Percentiles rank a stretch among this genome's conserved stretches.
Evolutionary conservation across 2,888 invertebrate species (phyloP).

Genomic region (Meghimatium bilineatum): DNA sequence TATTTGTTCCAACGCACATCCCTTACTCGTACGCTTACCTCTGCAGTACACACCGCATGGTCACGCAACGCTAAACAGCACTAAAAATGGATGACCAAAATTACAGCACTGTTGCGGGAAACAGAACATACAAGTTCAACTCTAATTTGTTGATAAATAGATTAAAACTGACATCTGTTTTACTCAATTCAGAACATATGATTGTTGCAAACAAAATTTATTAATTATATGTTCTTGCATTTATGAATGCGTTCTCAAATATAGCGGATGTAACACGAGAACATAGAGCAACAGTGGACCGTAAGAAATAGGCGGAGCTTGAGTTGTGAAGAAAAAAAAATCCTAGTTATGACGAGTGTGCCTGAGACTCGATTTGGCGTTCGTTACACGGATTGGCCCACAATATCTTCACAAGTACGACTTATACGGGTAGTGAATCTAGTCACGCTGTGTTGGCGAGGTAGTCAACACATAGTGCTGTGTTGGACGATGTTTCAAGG

Average conservation of each 20-base stretch:
- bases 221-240: not conserved
- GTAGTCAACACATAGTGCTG: not conserved
- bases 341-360: slow-evolving; percentile 37
- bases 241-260: not conserved
- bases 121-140: slow-evolving; percentile 7
- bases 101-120: not conserved
- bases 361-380: slow-evolving; percentile 20
- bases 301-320: slow-evolving; percentile 29
- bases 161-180: not conserved
- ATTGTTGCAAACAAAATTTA: not conserved
- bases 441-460: not conserved
- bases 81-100: slow-evolving; percentile 5
- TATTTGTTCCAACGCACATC: not conserved
- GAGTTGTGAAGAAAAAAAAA: not conserved
- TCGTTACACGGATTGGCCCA: not conserved
- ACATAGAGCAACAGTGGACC: not conserved
- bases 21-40: too few relatives aligned
- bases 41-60: not conserved
- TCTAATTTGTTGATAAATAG: not conserved
- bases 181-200: not conserved
- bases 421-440: not conserved
- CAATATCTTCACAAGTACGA: not conserved
- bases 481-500: not conserved
- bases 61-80: slow-evolving; percentile 36
- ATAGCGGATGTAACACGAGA: not conserved